Percentiles rank a stretch among this genome's conserved stretches.
phyloP scores from a whole-genome alignment of 2,797 vertebrate genomes.

The Salarias fasciatus region DNA sequence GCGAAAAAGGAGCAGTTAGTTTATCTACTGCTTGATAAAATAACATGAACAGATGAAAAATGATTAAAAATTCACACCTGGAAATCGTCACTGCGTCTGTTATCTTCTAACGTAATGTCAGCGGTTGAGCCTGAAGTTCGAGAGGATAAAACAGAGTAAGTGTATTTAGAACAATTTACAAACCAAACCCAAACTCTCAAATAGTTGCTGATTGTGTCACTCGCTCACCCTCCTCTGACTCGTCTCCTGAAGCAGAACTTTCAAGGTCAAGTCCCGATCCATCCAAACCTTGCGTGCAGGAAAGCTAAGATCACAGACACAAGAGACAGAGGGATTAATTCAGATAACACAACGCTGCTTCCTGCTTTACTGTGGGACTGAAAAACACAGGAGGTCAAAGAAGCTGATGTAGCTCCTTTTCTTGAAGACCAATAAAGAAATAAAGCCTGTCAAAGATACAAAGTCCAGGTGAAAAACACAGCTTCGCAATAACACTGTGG shows the following conservation, averaged over 20 bases:
- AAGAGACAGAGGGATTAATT: not conserved
- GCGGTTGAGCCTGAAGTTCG: conserved; percentile 1
- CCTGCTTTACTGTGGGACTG: not conserved
- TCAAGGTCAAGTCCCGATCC: conserved; percentile 84
- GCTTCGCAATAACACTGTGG: conserved; percentile 1
- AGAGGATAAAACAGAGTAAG: not conserved
- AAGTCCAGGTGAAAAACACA: conserved; percentile 32
- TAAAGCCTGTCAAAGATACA: conserved; percentile 26
- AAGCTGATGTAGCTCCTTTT: not conserved
- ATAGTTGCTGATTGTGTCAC: no score
- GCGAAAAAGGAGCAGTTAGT: conserved; percentile 22
- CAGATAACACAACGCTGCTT: conserved; percentile 4
- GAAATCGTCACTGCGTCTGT: not conserved
- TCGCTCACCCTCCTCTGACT: conserved; percentile 47
- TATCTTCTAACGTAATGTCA: not conserved
- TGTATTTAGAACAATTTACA: not conserved
- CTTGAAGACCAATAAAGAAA: conserved; percentile 25
- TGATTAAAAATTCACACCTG: no score
- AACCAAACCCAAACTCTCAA: not conserved
- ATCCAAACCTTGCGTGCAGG: conserved; percentile 79
- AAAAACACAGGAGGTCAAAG: conserved; percentile 13
- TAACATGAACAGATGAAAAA: not conserved
- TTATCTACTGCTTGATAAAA: conserved; percentile 1
- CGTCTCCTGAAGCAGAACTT: conserved; percentile 71
- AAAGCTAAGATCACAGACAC: conserved; percentile 21